These are phyloP conservation scores for Malurus leucopterus DNA, from an alignment of 2,797 vertebrate genomes.

Conservation along the genomic window DNA sequence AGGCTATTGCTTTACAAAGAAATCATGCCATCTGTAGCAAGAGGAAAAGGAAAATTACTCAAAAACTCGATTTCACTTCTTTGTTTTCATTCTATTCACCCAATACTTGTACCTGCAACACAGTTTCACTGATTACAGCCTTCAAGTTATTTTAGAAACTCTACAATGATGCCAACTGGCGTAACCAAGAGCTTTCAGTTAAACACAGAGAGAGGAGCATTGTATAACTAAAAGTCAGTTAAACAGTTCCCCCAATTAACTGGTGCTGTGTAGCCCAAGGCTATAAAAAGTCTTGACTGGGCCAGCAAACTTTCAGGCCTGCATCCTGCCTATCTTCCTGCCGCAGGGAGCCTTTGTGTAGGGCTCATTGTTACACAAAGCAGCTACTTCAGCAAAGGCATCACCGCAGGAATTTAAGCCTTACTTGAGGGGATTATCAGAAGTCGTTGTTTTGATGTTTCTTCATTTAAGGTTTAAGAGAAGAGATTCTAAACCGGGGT, in stretches of 20 bases:
- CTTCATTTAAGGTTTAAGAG: conserved; percentile 26
- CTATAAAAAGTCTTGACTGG: conserved; percentile 47
- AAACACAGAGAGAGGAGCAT: conserved; percentile 27
- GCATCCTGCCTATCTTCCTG: conserved; percentile 52
- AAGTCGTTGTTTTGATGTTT: conserved; percentile 40
- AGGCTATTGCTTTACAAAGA: background rate
- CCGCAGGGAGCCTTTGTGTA: conserved; percentile 35
- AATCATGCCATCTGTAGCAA: background rate
- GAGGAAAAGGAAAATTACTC: conserved; percentile 5
- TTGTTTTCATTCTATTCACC: background rate
- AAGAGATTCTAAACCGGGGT: background rate
- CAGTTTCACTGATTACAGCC: background rate
- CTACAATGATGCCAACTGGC: conserved; percentile 15
- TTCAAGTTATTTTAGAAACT: background rate
- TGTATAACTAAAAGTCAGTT: conserved; percentile 47
- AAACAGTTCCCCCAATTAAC: conserved; percentile 48
- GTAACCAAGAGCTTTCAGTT: conserved; percentile 48
- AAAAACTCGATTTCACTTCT: background rate
- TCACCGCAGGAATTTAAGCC: conserved; percentile 39
- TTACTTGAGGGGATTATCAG: conserved; percentile 40
- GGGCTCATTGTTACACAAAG: conserved; percentile 60
- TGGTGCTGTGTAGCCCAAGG: conserved; percentile 33
- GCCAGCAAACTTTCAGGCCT: conserved; percentile 32
- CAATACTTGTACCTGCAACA: background rate
- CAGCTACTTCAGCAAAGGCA: conserved; percentile 44